These are phyloP conservation scores for Takifugu flavidus DNA, from an alignment of 2,113 vertebrate species.

Conservation along the genomic window DNA sequence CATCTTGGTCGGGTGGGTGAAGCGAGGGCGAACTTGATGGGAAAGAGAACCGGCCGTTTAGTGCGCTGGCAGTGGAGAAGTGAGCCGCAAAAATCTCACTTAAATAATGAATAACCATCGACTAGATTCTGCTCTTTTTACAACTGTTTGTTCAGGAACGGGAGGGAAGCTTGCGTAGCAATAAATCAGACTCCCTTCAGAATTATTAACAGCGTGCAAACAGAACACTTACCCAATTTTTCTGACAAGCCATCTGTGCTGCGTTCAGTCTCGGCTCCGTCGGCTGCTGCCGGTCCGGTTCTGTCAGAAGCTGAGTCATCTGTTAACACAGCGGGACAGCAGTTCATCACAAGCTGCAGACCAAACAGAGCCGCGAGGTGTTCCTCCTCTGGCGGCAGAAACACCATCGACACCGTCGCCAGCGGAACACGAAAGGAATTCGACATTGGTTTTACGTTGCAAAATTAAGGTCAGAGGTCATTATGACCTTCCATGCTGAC, in stretches of 20 bases:
- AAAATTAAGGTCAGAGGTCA: background rate
- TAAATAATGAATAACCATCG: too few species aligned
- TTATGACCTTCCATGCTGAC: background rate
- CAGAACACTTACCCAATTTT: slow-evolving; percentile 83
- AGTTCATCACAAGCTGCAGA: background rate
- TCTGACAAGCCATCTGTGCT: slow-evolving; percentile 73
- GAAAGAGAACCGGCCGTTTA: background rate
- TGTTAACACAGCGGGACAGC: slow-evolving; percentile 50
- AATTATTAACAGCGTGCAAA: background rate
- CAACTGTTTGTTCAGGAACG: too few species aligned
- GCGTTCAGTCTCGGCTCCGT: slow-evolving; percentile 67
- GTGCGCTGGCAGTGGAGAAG: too few species aligned
- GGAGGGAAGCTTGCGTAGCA: too few species aligned
- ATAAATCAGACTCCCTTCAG: background rate
- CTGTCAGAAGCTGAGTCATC: slow-evolving; percentile 83
- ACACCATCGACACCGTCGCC: background rate
- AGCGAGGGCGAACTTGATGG: slow-evolving; percentile 86
- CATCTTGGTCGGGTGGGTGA: slow-evolving; percentile 97
- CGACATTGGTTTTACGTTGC: too few species aligned
- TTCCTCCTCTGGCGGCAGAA: background rate
- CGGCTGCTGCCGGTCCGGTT: slow-evolving; percentile 63
- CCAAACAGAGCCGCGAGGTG: background rate
- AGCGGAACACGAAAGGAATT: background rate
- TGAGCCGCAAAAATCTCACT: too few species aligned
- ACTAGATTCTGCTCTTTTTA: too few species aligned